Base-by-base conservation (phyloP, 2,797 vertebrate genomes). In the Squalus acanthias region DNA sequence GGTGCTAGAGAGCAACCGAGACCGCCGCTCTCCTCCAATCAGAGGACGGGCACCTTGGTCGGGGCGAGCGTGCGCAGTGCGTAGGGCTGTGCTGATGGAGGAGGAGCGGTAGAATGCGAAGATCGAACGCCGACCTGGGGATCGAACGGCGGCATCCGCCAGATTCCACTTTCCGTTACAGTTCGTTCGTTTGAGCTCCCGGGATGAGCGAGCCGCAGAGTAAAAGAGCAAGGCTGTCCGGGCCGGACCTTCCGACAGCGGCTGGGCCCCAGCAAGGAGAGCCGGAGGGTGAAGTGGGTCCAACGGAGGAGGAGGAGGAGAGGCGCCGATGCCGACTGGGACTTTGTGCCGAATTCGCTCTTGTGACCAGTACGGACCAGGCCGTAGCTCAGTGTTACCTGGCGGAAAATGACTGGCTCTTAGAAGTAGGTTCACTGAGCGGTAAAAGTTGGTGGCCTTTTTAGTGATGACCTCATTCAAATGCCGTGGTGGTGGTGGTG, bases 381-480 rank as follows among this genome's bases (percentile, higher is more conserved):
- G 98, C 97, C 0, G 98, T 98, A 95, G 99, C 99, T 60, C 98
- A 98, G 96, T 97, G 98, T 96, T 99, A 98, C 97, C 97, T 99
- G 96, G 97, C 98, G 29, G 98, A 98, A 96, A 98, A 98, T 96
- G 98, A 97, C n/a, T 99, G 99, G 99, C 97, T 98, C 53, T 97
- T 99, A 98, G 98, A 99, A 97, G 99, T 98, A 97, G 1, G 97
- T 46, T 33, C 3, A 60, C 82, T 85, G 82, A 60, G 74, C 22
- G 6, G 67, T 5, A 26, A 29, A 29, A 12, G 22, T 57, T 20
- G 39, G 20, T 20, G n/a, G 15, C n/a, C 63, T n/a, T 33, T 57
- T 33, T 65, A 13, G 13, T 57, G 89, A 8, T 85, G 17, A 6
- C 39, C 15, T 3, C 8, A 12, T 89, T 57, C 24, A 12, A 33